These are phyloP conservation scores for Stenodera caucasica DNA, from an alignment of 2,888 invertebrate genomes.

Conservation along the genomic window DNA sequence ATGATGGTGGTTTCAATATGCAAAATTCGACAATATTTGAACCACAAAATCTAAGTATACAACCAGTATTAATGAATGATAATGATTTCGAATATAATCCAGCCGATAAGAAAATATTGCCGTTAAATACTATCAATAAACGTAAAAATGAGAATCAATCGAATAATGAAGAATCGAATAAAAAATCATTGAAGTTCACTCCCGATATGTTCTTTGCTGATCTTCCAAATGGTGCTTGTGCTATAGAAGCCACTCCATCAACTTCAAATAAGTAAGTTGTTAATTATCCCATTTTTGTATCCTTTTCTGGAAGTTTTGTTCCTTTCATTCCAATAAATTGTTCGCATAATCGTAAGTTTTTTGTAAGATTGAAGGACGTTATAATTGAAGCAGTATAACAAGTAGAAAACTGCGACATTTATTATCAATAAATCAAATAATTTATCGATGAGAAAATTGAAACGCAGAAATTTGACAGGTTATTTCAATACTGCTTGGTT, in stretches of 20 bases:
- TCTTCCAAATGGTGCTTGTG: constrained; percentile 15
- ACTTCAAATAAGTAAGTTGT: background rate
- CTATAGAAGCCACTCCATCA: background rate
- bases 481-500: constrained; percentile 21
- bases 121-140: background rate
- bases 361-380: no score
- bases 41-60: constrained; percentile 26
- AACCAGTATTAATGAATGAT: constrained; percentile 17
- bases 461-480: no score
- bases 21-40: constrained; percentile 22
- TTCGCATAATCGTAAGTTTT: background rate
- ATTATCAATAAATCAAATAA: no score
- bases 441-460: no score
- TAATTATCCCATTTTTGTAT: background rate
- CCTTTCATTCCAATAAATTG: background rate
- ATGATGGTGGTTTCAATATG: constrained; percentile 19
- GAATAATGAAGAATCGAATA: constrained; percentile 7
- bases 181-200: constrained; percentile 36
- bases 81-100: background rate
- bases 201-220: constrained; percentile 47
- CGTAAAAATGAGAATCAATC: constrained; percentile 8
- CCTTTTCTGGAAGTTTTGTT: background rate
- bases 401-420: no score
- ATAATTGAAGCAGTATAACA: no score
- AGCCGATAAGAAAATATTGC: background rate